These are phyloP conservation scores for Amphilophus citrinellus DNA, from an alignment of 2,113 vertebrate species.

Conservation along the genomic window DNA sequence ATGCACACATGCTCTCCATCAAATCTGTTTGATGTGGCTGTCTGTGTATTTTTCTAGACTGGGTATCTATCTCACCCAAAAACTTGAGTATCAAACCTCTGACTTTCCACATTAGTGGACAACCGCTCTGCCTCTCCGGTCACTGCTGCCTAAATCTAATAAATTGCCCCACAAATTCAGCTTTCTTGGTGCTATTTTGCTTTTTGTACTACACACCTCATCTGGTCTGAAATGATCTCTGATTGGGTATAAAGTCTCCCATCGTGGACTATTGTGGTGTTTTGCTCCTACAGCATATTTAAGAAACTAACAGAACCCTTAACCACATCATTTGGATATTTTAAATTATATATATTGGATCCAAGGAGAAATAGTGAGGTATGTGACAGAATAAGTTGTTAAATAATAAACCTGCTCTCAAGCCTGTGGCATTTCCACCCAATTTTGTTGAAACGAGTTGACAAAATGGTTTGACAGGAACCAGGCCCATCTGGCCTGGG, in stretches of 20 bases:
- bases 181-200: neutral
- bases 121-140: neutral
- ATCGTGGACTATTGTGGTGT: neutral
- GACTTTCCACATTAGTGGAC: neutral
- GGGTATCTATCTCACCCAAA: neutral
- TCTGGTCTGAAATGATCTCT: neutral
- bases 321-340: neutral
- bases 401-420: neutral
- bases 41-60: neutral
- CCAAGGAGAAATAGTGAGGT: neutral
- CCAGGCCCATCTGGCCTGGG: neutral
- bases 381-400: no score
- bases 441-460: neutral
- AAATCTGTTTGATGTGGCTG: neutral
- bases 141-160: neutral
- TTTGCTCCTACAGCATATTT: neutral
- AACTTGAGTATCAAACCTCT: neutral
- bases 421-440: neutral
- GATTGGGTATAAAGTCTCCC: neutral
- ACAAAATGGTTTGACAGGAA: neutral
- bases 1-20: neutral
- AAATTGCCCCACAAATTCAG: neutral
- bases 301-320: conserved; percentile 1
- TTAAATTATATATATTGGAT: neutral
- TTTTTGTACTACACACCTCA: neutral